These are phyloP conservation scores for Dicycla oo DNA, from an alignment of 2,888 invertebrate species.

Conservation along the genomic window DNA sequence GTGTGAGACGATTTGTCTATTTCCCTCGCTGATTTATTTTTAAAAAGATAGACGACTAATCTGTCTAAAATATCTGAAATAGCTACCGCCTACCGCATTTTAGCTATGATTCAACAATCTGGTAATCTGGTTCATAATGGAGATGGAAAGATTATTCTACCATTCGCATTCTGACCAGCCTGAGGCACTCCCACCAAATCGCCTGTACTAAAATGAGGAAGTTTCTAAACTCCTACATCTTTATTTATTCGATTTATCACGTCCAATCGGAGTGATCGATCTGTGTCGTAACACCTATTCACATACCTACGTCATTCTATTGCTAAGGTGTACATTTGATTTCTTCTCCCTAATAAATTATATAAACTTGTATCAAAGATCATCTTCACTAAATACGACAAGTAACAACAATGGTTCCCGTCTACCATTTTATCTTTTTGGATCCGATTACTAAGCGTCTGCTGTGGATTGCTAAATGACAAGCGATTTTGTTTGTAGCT, in stretches of 20 bases:
- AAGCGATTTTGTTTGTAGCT: conserved; percentile 64
- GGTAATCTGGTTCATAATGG: conserved; percentile 25
- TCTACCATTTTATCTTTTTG: conserved; percentile 26
- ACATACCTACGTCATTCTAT: neutral
- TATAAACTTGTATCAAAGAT: neutral
- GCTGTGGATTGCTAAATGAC: conserved; percentile 64
- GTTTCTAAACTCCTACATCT: neutral
- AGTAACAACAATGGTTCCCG: conserved; percentile 13
- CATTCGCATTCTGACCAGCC: neutral
- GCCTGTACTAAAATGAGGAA: conserved; percentile 12
- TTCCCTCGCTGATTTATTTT: conserved; percentile 68
- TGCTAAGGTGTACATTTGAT: conserved; percentile 12
- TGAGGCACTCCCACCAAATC: neutral
- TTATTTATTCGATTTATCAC: conserved; percentile 25
- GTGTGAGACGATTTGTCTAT: conserved; percentile 72
- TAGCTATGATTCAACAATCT: conserved; percentile 45
- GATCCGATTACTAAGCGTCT: conserved; percentile 32
- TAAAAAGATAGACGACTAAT: conserved; percentile 41
- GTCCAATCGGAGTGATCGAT: conserved; percentile 22
- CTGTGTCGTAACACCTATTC: conserved; percentile 10
- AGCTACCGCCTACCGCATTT: conserved; percentile 55
- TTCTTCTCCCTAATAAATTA: neutral
- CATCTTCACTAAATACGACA: neutral
- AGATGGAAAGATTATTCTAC: conserved; percentile 26
- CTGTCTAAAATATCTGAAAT: conserved; percentile 49